phyloP scores from a whole-genome alignment of 2,888 invertebrate genomes.

The Gandaritis pyraliata region DNA sequence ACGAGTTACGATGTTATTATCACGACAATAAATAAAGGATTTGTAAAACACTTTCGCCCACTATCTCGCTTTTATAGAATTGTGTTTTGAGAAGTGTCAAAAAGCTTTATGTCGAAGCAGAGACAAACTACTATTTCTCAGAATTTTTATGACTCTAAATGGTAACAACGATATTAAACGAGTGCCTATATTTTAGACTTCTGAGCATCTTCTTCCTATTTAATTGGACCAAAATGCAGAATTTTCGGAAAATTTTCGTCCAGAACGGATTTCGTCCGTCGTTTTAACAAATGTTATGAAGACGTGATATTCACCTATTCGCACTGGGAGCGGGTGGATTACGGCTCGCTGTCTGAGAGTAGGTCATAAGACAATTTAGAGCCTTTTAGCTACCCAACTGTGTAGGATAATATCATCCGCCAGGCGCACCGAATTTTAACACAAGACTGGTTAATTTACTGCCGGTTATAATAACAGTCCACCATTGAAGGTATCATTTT shows the following conservation, averaged over 20 bases:
- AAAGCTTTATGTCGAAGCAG: no score
- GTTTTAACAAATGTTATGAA: constrained; percentile 24
- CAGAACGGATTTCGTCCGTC: constrained; percentile 11
- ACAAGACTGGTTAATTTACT: neutral
- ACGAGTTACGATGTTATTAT: no score
- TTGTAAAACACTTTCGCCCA: neutral
- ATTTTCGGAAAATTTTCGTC: no score
- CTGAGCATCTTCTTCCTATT: constrained; percentile 9
- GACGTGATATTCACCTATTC: constrained; percentile 17
- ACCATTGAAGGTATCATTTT: no score
- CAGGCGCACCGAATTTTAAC: neutral
- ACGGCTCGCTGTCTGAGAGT: constrained; percentile 14
- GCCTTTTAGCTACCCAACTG: constrained; percentile 13
- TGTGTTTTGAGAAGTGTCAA: no score
- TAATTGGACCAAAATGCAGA: constrained; percentile 20
- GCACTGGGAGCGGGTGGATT: constrained; percentile 17
- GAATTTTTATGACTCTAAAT: neutral
- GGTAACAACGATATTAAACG: neutral
- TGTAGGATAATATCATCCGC: constrained; percentile 1
- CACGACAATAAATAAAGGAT: constrained; percentile 1
- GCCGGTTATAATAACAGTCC: neutral
- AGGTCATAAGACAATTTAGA: constrained; percentile 23
- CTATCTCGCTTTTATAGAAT: no score
- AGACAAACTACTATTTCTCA: no score
- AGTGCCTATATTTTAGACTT: neutral